Evolutionary conservation across 2,797 vertebrate genomes (phyloP).

Genomic region (Macropodus opercularis): DNA sequence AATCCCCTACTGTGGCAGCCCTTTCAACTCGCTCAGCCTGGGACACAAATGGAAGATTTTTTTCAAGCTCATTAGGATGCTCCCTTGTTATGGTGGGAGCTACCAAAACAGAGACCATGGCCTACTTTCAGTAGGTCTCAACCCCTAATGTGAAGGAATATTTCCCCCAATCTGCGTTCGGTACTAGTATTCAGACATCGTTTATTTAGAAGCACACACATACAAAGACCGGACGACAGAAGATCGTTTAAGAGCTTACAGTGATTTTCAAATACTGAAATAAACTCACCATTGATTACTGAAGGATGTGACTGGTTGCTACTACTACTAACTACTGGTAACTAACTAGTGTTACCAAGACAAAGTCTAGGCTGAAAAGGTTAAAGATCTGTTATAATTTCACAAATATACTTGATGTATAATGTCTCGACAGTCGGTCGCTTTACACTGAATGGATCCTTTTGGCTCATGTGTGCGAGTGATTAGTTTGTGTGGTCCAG

Average conservation of each 20-base stretch:
- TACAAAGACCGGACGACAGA: background rate
- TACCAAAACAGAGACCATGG: constrained; percentile 58
- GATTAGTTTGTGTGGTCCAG: constrained; percentile 1
- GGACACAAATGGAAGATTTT: constrained; percentile 69
- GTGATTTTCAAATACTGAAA: too few species aligned
- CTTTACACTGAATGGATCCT: background rate
- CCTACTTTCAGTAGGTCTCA: constrained; percentile 62
- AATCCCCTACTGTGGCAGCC: constrained; percentile 70
- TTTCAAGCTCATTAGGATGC: constrained; percentile 67
- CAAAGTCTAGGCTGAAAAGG: background rate
- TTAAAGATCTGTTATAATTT: background rate
- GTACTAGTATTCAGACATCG: background rate
- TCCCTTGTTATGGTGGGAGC: constrained; percentile 58
- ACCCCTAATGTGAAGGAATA: constrained; percentile 33
- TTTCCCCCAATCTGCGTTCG: constrained; percentile 18
- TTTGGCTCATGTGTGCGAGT: background rate
- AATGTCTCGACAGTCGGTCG: background rate
- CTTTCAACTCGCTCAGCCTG: constrained; percentile 72
- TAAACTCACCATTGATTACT: background rate
- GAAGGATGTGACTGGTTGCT: too few species aligned
- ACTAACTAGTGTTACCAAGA: background rate
- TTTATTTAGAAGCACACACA: background rate
- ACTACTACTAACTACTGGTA: too few species aligned
- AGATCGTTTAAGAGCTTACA: background rate
- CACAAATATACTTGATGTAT: background rate